phyloP scores from a whole-genome alignment of 2,113 vertebrate species.

The Microcebus griseorufus region DNA sequence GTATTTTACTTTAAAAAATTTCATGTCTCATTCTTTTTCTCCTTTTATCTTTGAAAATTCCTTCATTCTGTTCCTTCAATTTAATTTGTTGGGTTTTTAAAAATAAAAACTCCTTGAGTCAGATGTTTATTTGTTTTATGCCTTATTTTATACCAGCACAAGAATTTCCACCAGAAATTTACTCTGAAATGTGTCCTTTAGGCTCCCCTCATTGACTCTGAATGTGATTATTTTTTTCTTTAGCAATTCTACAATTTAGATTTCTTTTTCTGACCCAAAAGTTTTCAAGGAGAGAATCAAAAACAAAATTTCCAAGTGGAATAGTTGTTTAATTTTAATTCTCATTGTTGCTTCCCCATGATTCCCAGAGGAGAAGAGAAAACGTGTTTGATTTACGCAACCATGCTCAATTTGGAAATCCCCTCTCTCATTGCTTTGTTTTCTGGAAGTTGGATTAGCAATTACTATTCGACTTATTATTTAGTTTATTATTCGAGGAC shows the following conservation, averaged over 20 bases:
- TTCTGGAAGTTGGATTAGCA: background rate
- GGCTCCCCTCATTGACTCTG: background rate
- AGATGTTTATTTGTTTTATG: background rate
- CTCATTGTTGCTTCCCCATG: background rate
- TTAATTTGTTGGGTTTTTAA: background rate
- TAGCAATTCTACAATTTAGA: background rate
- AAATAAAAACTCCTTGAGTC: background rate
- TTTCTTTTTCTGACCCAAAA: background rate
- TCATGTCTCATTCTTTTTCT: background rate
- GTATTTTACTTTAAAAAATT: background rate
- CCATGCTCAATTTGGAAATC: constrained; percentile 3
- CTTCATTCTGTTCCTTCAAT: background rate
- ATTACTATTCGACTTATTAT: background rate
- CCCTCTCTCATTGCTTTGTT: background rate
- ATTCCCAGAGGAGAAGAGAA: constrained; percentile 3
- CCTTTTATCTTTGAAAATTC: background rate
- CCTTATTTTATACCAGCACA: background rate
- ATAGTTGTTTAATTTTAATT: background rate
- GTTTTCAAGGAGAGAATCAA: background rate
- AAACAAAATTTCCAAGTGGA: background rate
- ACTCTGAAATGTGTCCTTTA: background rate
- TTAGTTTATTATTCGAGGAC: background rate
- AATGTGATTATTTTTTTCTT: background rate
- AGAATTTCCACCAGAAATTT: background rate
- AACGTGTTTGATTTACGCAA: background rate